Evolutionary conservation across 2,888 invertebrate genomes (phyloP), one percentile per base, ranked within the genome.

Genomic region (Sesia apiformis): DNA sequence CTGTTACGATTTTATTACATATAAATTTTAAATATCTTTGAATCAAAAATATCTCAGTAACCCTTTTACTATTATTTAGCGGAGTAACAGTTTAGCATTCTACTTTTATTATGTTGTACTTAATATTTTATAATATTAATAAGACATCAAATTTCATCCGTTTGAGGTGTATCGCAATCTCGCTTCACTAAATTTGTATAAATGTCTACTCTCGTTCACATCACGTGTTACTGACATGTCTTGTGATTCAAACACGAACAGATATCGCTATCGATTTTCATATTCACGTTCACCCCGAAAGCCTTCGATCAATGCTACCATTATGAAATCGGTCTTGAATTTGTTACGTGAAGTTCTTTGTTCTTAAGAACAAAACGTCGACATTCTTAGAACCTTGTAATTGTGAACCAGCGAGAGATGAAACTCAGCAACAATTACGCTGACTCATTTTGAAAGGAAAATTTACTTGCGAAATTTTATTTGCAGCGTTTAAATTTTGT

Each of bases 131-230:
- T 1, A 3, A 42, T 42, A 42, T 4, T 41, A 1, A 7, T 41
- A 41, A 23, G 23, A 23, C 23, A 23, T 1, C 23, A 23, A 23
- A 23, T 23, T 23, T 23, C 23, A 23, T 23, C 23, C 2, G 23
- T 46, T 4, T 8, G 46, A 46, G n/a, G 8, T 6, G 46, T 8
- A 72, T 72, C 72, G 60, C 59, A 57, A 61, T 63, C 61, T 58
- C 64, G 57, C 62, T 57, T 61, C 65, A 63, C 58, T 67, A 61
- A 61, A 57, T 64, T 63, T 58, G 57, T 62, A 65, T 6, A 5
- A 8, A 8, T 8, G 46, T 46, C n/a, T 46, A 23, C 46, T 46
- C 46, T n/a, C 46, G 8, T 46, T 46, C 8, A 46, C 8, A 46
- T 46, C 46, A 46, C n/a, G 46, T 8, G 46, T 46, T n/a, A 8